Base-by-base conservation (phyloP, 2,113 vertebrate genomes). In the Accipiter cooperii region DNA sequence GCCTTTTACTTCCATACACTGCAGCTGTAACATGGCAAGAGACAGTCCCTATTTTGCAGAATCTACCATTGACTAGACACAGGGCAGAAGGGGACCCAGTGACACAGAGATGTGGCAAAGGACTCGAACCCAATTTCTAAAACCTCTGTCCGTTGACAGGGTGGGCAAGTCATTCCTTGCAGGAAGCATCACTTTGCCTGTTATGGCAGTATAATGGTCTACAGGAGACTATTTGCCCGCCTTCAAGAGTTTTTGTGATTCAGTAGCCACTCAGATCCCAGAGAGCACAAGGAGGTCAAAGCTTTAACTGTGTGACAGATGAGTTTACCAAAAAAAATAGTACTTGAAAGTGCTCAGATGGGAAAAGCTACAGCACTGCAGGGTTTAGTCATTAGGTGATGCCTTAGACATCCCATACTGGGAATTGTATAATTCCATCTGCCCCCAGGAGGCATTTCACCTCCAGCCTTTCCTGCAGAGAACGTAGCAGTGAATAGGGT, bases 1-100 rank as follows among this genome's bases (percentile, higher is more conserved):
- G 12, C 4, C 4, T 80, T 52, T 68, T 44, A 31, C 7, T 65
- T 64, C 29, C 26, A 49, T 24, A 14, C 0, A 0, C 13, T 64
- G 10, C 25, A 47, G 2, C 18, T 6, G 0, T 20, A 36, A 44
- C 2, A 1, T 4, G 11, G 22, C 25, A 64, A 87, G 21, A 81
- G 25, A 29, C 17, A 82, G 8, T 13, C 8, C 7, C 26, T 55
- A 10, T 21, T 88, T 42, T 79, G 6, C 29, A 44, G 57, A 82
- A 68, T 47, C 36, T 83, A 25, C 5, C 10, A 12, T 15, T 71
- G 26, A 60, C 31, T 47, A 78, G 33, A 31, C 17, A n/a, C 9
- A 38, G 17, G 64, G 10, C 12, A 85, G 44, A 29, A 60, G 4
- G 26, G 33, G 10, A 55, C 21, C 38, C 16, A 18, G 63, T 47